phyloP scores from a whole-genome alignment of 2,113 vertebrate genomes.

The Halcyon senegalensis region DNA sequence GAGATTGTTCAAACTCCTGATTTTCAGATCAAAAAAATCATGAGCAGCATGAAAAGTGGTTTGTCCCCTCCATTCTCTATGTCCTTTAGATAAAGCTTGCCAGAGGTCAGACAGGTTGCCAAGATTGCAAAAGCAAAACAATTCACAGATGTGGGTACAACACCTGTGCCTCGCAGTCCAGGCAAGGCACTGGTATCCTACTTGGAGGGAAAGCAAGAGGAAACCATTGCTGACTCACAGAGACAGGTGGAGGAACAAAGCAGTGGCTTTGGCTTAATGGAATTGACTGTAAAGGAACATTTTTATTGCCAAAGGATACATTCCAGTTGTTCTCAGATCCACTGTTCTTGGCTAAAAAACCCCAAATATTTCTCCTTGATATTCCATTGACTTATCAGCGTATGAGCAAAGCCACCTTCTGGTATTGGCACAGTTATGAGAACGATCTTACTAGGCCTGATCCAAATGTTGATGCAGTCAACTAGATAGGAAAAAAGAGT shows the following conservation, averaged over 20 bases:
- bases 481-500: not conserved
- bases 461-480: not conserved
- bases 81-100: not conserved
- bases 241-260: conserved; percentile 56
- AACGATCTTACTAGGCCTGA: not conserved
- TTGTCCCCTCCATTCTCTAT: not conserved
- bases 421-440: not conserved
- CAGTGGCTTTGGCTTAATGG: not conserved
- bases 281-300: conserved; percentile 4
- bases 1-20: not conserved
- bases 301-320: conserved; percentile 18
- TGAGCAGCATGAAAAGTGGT: not conserved
- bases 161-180: conserved; percentile 7
- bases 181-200: not conserved
- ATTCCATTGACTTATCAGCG: not conserved
- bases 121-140: not conserved
- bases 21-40: not conserved
- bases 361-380: not conserved
- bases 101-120: not conserved
- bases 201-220: not conserved
- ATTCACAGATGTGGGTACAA: not conserved
- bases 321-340: not conserved
- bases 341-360: not conserved
- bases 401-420: not conserved
- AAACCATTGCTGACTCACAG: conserved; percentile 44